Base-by-base conservation (phyloP, 2,113 vertebrate genomes). In the Myiagra hebetior region DNA sequence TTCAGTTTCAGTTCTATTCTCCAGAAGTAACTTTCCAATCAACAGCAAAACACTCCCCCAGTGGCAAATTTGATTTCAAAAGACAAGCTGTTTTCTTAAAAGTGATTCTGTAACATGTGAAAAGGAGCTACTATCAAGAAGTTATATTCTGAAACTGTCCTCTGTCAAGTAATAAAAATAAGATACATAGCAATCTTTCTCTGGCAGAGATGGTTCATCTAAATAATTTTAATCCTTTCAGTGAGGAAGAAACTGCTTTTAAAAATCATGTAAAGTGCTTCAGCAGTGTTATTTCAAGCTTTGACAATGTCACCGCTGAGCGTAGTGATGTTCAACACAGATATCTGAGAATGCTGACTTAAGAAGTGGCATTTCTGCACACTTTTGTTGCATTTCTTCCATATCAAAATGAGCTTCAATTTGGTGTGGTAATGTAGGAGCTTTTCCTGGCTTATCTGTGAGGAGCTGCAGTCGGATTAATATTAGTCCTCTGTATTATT, bases 181-280 rank as follows among this genome's bases (percentile, higher is more conserved):
- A 93, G 64, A 47, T 50, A 65, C 35, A 30, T 55, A 88, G 73
- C 42, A 50, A 89, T 88, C 74, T 92, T 94, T n/a, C 31, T 96
- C 49, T 31, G 42, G 88, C 76, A 97, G 93, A 92, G 67, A 65
- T 77, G 19, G 37, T 42, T 97, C 50, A 91, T 95, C 74, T 74
- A 62, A 96, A 62, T 59, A 64, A 53, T 85, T 88, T 79, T 92
- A 42, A 93, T 91, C 73, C 79, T 96, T 37, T 67, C 64, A 85
- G 28, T 52, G 24, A 92, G 37, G 41, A 96, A 47, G 35, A 93
- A 92, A 91, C 76, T 72, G 56, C 67, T 77, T 47, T 74, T 70
- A 81, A 95, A 97, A 96, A 93, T 56, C 12, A 53, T 22, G 63
- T 73, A n/a, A 87, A 92, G 85, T 62, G 52, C n/a, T 75, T 93